phyloP scores from a whole-genome alignment of 2,888 invertebrate species.

The Ischnus inquisitorius region DNA sequence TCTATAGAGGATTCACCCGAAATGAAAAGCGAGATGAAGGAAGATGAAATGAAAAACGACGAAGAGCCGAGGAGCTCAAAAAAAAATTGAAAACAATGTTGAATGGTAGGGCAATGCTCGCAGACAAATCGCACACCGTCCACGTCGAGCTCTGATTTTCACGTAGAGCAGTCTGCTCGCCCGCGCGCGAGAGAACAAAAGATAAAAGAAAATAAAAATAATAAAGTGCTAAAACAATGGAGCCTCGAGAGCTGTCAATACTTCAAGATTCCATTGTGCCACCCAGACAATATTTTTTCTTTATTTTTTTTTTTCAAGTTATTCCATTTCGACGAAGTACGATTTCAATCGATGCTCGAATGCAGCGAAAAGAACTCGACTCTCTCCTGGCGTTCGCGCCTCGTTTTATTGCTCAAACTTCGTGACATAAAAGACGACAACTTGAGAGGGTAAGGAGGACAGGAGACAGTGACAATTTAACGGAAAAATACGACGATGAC shows the following conservation, averaged over 20 bases:
- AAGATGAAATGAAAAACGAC: constrained; percentile 27
- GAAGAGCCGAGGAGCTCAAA: background rate
- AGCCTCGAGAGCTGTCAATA: constrained; percentile 70
- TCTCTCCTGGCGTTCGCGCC: background rate
- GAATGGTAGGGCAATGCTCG: background rate
- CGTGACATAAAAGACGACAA: background rate
- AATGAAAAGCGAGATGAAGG: constrained; percentile 14
- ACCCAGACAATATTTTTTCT: constrained; percentile 72
- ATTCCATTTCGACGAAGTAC: constrained; percentile 55
- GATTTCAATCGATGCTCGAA: constrained; percentile 19
- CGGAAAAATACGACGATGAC: background rate
- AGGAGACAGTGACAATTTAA: background rate
- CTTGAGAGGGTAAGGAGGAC: too few relatives aligned
- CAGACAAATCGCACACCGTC: background rate
- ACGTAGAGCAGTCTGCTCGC: background rate
- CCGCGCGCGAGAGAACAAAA: background rate
- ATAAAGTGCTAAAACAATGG: constrained; percentile 62
- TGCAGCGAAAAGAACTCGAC: background rate
- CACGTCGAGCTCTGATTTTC: background rate
- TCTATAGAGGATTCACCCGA: background rate
- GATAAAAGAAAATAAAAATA: constrained; percentile 31
- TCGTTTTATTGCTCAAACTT: constrained; percentile 6
- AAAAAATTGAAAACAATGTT: background rate
- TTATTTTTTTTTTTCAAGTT: constrained; percentile 51
- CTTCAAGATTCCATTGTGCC: constrained; percentile 70